phyloP scores from a whole-genome alignment of 2,888 invertebrate species.

The Micoletzkya japonica region DNA sequence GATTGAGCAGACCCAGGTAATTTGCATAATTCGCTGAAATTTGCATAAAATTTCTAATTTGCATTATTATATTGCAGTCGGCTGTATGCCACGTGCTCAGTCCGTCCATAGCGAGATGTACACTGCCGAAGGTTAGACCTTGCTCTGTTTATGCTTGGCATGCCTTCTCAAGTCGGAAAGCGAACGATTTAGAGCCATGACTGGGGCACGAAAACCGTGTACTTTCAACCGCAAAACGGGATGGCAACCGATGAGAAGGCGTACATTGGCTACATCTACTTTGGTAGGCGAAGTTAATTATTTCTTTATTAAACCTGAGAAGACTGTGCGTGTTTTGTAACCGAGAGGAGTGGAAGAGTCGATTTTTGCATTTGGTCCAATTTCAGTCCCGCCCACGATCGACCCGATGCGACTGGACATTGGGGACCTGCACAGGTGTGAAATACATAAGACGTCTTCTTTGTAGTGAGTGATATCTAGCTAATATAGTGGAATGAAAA shows the following conservation, averaged over 20 bases:
- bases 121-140: slow-evolving; percentile 31
- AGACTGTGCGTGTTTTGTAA: neutral
- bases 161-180: neutral
- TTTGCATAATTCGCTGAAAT: neutral
- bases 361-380: neutral
- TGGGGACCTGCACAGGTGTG: slow-evolving; percentile 51
- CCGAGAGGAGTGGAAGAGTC: neutral
- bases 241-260: slow-evolving; percentile 40
- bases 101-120: slow-evolving; percentile 42
- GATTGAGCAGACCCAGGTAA: slow-evolving; percentile 38
- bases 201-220: slow-evolving; percentile 47
- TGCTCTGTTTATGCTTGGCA: neutral
- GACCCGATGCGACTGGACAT: slow-evolving; percentile 59
- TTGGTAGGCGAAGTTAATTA: slow-evolving; percentile 40
- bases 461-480: no score
- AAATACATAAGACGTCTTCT: no score
- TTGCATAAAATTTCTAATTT: no score
- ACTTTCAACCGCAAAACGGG: slow-evolving; percentile 39
- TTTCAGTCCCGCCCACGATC: slow-evolving; percentile 57
- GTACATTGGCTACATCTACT: slow-evolving; percentile 59
- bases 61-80: slow-evolving; percentile 28
- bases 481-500: no score
- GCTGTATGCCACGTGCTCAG: slow-evolving; percentile 38
- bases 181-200: slow-evolving; percentile 31
- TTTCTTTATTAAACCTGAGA: neutral